Percentiles rank a stretch among this genome's conserved stretches.
phyloP scores from a whole-genome alignment of 2,113 vertebrate species.

The Puntigrus tetrazona region DNA sequence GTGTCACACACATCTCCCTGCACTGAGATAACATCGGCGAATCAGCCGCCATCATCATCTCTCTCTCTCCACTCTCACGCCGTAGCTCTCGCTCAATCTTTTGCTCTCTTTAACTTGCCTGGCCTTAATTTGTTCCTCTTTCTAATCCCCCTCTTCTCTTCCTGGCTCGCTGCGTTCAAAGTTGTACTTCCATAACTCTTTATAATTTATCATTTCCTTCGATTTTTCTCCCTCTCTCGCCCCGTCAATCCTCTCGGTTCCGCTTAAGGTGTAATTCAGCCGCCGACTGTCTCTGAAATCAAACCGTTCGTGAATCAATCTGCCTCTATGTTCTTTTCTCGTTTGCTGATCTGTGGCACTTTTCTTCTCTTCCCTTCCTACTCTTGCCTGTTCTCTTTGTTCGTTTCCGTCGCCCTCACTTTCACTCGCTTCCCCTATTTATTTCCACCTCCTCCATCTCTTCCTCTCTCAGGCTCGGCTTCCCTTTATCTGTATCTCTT shows the following conservation, averaged over 20 bases:
- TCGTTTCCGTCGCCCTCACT: conserved; percentile 52
- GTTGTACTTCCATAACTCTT: conserved; percentile 18
- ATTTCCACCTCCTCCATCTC: conserved; percentile 33
- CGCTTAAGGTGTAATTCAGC: conserved; percentile 20
- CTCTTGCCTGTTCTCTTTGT: conserved; percentile 46
- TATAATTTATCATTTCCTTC: conserved; percentile 27
- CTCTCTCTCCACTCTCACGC: conserved; percentile 26
- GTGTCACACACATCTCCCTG: conserved; percentile 77
- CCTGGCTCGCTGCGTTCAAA: conserved; percentile 17
- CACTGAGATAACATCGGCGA: conserved; percentile 74
- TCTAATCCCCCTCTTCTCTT: conserved; percentile 55
- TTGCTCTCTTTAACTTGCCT: conserved; percentile 42
- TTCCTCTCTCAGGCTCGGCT: neutral
- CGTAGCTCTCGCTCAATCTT: neutral
- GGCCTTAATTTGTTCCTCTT: conserved; percentile 48
- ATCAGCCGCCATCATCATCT: conserved; percentile 70
- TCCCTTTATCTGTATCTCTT: conserved; percentile 26
- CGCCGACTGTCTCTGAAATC: conserved; percentile 19
- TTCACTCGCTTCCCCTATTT: conserved; percentile 35
- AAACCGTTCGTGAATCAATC: conserved; percentile 15
- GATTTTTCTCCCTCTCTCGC: conserved; percentile 20
- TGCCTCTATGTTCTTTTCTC: conserved; percentile 18
- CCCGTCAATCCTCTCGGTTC: conserved; percentile 17
- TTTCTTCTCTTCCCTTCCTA: conserved; percentile 51
- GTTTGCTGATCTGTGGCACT: conserved; percentile 36